Evolutionary conservation across 2,113 vertebrate species (phyloP).

Genomic region (Atractosteus spatula): DNA sequence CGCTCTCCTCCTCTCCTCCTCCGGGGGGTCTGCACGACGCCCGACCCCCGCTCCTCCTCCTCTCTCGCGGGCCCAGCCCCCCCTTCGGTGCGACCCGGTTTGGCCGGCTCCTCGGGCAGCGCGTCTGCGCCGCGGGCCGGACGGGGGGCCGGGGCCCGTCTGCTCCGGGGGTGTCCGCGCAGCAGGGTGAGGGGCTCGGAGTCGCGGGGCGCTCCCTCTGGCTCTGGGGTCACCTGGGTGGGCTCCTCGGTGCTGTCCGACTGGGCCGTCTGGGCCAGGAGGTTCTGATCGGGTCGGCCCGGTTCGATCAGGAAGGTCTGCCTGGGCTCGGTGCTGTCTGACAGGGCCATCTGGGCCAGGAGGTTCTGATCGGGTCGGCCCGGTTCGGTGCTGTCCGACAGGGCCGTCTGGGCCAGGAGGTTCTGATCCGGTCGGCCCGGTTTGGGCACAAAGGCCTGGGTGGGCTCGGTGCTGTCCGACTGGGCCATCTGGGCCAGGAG

Average conservation of each 20-base stretch:
- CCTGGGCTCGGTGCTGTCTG: constrained; percentile 35
- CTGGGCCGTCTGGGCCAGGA: constrained; percentile 19
- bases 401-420: no score
- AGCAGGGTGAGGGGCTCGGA: not conserved
- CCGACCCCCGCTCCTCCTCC: constrained; percentile 4
- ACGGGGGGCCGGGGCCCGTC: not conserved
- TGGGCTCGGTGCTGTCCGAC: no score
- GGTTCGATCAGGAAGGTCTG: no score
- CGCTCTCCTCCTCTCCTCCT: constrained; percentile 14
- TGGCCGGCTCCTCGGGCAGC: constrained; percentile 12
- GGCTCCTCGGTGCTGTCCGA: not conserved
- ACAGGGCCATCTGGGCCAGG: constrained; percentile 45
- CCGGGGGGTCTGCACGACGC: constrained; percentile 38
- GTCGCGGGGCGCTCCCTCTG: no score
- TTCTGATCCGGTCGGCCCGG: no score
- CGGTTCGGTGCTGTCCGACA: no score
- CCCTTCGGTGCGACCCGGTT: not conserved
- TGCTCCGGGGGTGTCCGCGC: no score
- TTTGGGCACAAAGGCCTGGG: no score
- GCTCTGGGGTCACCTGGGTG: not conserved
- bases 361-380: no score
- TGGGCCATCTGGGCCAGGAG: no score
- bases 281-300: not conserved
- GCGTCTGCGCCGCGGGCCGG: constrained; percentile 2
- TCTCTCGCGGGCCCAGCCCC: not conserved